These are phyloP conservation scores for Anguilla marmorata DNA, from an alignment of 2,797 vertebrate species.

Conservation along the genomic window DNA sequence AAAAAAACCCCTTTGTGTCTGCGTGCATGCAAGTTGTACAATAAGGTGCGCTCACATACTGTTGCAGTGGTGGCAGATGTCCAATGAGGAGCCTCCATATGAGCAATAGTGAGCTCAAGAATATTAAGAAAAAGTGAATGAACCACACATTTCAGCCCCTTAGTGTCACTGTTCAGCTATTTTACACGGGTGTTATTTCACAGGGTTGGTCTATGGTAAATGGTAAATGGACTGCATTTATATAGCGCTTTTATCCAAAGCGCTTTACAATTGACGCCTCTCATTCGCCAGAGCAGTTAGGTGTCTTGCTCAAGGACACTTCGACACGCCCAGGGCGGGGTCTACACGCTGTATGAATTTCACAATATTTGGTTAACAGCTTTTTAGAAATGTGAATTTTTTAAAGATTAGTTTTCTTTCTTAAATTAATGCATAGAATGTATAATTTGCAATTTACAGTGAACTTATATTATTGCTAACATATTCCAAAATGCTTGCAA, in stretches of 20 bases:
- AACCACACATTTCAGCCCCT: constrained; percentile 39
- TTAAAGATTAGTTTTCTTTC: background rate
- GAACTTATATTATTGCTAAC: background rate
- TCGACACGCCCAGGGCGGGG: too few species aligned
- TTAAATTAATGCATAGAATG: background rate
- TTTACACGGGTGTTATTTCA: constrained; percentile 42
- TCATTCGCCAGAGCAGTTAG: too few species aligned
- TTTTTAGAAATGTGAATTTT: background rate
- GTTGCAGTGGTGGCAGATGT: background rate
- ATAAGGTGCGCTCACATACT: background rate
- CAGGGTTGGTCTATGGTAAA: too few species aligned
- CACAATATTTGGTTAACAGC: background rate
- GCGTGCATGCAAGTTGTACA: background rate
- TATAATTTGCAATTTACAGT: background rate
- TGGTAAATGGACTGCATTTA: too few species aligned
- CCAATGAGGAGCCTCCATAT: background rate
- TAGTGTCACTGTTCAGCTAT: constrained; percentile 53
- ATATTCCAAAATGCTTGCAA: background rate
- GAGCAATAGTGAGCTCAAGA: background rate
- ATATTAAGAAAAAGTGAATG: background rate
- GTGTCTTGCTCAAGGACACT: too few species aligned
- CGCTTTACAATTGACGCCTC: too few species aligned
- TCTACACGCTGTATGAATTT: background rate
- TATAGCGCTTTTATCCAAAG: too few species aligned
- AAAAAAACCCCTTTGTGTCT: background rate